A percentile compares a stretch with the other conserved stretches of the same genome.
Conservation (phyloP, 2,797 vertebrate species). For the Rousettus madagascariensis region DNA sequence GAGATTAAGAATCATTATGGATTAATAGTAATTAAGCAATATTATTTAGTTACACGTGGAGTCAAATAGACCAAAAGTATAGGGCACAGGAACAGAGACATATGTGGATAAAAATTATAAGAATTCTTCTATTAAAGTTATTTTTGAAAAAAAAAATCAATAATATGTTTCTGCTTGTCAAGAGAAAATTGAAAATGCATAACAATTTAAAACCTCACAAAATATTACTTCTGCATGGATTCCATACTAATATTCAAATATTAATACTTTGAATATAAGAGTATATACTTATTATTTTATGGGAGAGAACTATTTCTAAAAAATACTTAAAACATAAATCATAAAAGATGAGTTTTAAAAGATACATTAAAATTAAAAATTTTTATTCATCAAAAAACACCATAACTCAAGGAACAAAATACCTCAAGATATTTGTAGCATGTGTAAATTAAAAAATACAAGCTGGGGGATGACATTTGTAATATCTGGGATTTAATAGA, state of each 20-base stretch:
- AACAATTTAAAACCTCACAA: not conserved
- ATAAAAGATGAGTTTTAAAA: not conserved
- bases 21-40: not conserved
- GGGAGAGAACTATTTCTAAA: not conserved
- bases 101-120: not conserved
- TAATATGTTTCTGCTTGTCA: not conserved
- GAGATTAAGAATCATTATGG: not conserved
- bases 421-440: not conserved
- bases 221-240: not conserved
- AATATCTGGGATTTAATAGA: not conserved
- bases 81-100: not conserved
- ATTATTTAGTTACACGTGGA: not conserved
- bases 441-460: not conserved
- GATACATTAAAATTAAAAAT: not conserved
- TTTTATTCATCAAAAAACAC: not conserved
- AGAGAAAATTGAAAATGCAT: not conserved
- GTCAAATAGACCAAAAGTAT: not conserved
- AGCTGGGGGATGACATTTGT: not conserved
- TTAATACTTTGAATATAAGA: not conserved
- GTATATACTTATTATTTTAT: not conserved
- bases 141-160: not conserved
- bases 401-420: not conserved
- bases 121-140: not conserved
- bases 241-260: not conserved
- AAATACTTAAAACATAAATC: not conserved